Base-by-base conservation (phyloP, 2,888 invertebrate genomes). In the Ectemnius lituratus region DNA sequence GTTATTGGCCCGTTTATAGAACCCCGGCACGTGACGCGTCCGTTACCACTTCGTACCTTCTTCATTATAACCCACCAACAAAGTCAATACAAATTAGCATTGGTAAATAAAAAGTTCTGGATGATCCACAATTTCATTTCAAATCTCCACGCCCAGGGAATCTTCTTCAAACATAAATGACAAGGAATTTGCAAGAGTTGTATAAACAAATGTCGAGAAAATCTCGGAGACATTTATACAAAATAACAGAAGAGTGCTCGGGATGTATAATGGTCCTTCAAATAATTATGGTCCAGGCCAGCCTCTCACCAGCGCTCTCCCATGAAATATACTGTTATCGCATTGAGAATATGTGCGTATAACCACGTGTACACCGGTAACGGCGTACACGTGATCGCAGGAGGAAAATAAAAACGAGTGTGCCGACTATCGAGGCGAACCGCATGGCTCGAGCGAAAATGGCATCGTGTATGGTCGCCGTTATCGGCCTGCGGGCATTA, bases 401-500 rank as follows among this genome's bases (percentile, higher is more conserved):
- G n/a, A 18, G 16, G 5, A 14, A 63, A 65, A 67, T 65, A 72
- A 62, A 73, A 79, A 67, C 58, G 45, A 58, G 49, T 60, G 49
- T 4, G 14, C 52, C 65, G 69, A 11, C 37, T 37, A 37, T 79
- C 78, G 49, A 57, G 58, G 37, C 60, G 59, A 61, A 59, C 70
- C 52, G 46, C 28, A 13, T 68, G 70, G 62, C 49, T 62, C 63
- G 27, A 18, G 23, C 57, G 76, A 76, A 73, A 76, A 73, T 69
- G 69, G 65, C 58, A 78, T 71, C 78, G 67, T 62, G 47, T 58
- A 67, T 52, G 73, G 59, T 27, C 68, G 47, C 18, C 37, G 67
- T 78, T 79, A 79, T 78, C 79, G 70, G 27, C 0, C 20, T n/a
- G 20, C 20, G 65, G 61, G 68, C 68, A 20, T 75, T 79, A 65